phyloP scores from a whole-genome alignment of 2,888 invertebrate species.

The Xestia rhomboidea region DNA sequence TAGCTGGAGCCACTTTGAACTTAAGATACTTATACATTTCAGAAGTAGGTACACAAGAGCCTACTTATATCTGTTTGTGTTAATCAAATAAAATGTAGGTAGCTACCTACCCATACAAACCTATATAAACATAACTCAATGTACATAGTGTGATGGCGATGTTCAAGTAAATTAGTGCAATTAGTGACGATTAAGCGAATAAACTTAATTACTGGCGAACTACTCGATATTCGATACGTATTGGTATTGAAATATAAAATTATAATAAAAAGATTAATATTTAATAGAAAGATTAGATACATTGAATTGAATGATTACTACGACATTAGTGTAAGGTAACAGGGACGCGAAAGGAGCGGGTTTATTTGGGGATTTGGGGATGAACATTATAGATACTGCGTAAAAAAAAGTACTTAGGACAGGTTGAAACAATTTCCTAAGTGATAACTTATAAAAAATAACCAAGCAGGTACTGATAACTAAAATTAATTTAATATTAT shows the following conservation, averaged over 20 bases:
- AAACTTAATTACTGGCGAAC: constrained; percentile 19
- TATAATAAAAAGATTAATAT: too few relatives aligned
- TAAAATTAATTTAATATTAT: too few relatives aligned
- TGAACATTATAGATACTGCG: background rate
- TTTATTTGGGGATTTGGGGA: background rate
- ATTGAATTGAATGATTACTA: background rate
- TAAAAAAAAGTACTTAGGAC: background rate
- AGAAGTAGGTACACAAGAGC: background rate
- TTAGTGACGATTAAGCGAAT: constrained; percentile 27
- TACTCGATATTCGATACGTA: background rate
- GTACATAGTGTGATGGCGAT: constrained; percentile 12
- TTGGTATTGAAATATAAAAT: background rate
- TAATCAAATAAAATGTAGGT: background rate
- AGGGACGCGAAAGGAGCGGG: background rate
- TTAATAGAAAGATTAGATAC: too few relatives aligned
- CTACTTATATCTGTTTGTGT: background rate
- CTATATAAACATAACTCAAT: background rate
- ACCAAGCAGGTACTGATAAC: too few relatives aligned
- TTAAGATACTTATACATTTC: background rate
- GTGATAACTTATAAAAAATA: too few relatives aligned
- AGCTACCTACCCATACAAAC: background rate
- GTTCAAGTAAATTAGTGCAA: constrained; percentile 32
- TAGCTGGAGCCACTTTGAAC: background rate
- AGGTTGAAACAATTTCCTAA: too few relatives aligned
- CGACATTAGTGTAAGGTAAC: background rate